These are phyloP conservation scores for Athalia cordata DNA, from an alignment of 2,888 invertebrate genomes.

Conservation along the genomic window DNA sequence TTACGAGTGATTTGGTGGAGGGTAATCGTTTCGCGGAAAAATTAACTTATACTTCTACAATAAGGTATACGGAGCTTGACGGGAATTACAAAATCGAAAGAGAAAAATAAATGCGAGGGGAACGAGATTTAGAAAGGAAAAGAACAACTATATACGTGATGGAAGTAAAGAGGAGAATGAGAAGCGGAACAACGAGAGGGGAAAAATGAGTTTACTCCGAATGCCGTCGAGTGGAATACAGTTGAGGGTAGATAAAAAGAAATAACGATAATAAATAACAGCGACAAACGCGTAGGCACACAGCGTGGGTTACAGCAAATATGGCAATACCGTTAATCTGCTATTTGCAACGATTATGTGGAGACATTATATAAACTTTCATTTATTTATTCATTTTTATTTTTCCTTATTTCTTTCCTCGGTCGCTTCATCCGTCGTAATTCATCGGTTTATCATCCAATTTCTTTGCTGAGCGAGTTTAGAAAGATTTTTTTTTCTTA, in stretches of 20 bases:
- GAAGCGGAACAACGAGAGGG: constrained; percentile 19
- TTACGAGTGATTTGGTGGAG: background rate
- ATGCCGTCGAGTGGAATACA: constrained; percentile 40
- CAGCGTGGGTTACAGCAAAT: background rate
- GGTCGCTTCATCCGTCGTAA: background rate
- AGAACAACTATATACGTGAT: background rate
- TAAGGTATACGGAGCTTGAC: background rate
- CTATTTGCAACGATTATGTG: constrained; percentile 32
- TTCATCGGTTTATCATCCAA: background rate
- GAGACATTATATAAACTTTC: constrained; percentile 16
- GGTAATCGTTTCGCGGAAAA: background rate
- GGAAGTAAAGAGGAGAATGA: background rate
- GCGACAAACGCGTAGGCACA: constrained; percentile 3
- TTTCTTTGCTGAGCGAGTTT: background rate
- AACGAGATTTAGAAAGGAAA: constrained; percentile 15
- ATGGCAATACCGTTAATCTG: constrained; percentile 27
- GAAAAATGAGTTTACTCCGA: constrained; percentile 24
- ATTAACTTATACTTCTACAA: too few species aligned
- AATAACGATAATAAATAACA: constrained; percentile 41
- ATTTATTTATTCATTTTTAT: background rate
- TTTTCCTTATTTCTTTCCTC: background rate
- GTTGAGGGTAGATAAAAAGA: constrained; percentile 39
- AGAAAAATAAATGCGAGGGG: background rate
- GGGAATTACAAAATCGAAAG: constrained; percentile 24
- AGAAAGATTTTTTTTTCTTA: background rate